A percentile compares a stretch with the other conserved stretches of the same genome.
phyloP scores from a whole-genome alignment of 2,797 vertebrate species.

The Rhynchonycteris naso region DNA sequence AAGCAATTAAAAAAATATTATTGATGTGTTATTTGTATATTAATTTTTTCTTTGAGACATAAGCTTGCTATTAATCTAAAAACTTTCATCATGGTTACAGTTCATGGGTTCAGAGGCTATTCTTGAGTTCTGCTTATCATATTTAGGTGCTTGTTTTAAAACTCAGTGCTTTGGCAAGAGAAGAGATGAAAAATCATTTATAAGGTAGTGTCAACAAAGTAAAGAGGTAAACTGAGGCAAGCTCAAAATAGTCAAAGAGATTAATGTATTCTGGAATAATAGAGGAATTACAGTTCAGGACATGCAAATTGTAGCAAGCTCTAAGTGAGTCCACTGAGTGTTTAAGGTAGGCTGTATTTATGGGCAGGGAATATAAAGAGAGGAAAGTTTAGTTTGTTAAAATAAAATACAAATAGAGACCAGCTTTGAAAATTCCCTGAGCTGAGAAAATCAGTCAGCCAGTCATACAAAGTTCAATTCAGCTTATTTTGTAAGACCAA shows the following conservation, averaged over 20 bases:
- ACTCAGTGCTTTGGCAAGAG: neutral
- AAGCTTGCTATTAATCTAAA: neutral
- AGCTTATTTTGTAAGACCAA: neutral
- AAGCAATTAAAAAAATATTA: neutral
- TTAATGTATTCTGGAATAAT: neutral
- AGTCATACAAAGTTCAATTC: neutral
- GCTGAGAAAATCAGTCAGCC: neutral
- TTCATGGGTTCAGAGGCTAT: neutral
- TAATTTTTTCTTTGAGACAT: neutral
- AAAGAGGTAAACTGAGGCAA: neutral
- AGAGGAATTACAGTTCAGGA: neutral
- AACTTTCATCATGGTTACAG: neutral
- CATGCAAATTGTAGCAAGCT: neutral
- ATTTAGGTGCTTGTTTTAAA: slow-evolving; percentile 4
- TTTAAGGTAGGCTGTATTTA: neutral
- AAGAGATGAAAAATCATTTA: neutral
- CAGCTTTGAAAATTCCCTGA: neutral
- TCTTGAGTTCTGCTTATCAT: slow-evolving; percentile 22
- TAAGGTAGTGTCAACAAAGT: neutral
- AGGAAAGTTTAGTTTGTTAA: neutral
- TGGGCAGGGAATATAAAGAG: neutral
- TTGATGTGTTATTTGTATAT: neutral
- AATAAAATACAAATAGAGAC: neutral
- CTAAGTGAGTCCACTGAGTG: neutral
- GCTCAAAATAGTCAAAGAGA: neutral